Evolutionary conservation across 2,113 vertebrate genomes (phyloP).

Genomic region (Mellivora capensis): DNA sequence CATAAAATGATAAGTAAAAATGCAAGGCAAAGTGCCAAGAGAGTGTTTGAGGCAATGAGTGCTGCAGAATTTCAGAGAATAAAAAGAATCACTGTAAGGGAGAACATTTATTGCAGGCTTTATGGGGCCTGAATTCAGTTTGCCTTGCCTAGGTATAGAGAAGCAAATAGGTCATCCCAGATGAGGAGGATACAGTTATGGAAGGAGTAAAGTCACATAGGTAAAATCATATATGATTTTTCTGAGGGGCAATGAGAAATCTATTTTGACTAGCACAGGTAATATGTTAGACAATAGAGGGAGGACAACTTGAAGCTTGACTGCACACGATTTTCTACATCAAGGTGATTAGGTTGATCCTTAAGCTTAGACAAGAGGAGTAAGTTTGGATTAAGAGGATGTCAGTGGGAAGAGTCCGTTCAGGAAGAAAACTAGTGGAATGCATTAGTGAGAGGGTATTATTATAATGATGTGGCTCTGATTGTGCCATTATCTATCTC

Average conservation of each 20-base stretch:
- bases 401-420: background rate
- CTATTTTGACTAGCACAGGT: background rate
- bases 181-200: background rate
- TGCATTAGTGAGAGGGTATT: background rate
- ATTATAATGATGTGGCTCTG: background rate
- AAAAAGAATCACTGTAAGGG: background rate
- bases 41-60: background rate
- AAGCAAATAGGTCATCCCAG: background rate
- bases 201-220: background rate
- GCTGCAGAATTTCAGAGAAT: background rate
- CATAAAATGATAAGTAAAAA: constrained; percentile 48
- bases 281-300: background rate
- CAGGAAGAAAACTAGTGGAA: background rate
- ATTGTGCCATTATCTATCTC: background rate
- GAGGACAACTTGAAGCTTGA: background rate
- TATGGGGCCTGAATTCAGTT: constrained; percentile 21
- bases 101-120: background rate
- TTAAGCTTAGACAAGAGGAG: background rate
- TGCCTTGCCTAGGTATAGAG: background rate
- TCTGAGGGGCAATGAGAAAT: background rate
- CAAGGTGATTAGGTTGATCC: background rate
- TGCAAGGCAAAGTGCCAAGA: constrained; percentile 16
- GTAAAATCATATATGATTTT: background rate
- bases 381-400: background rate
- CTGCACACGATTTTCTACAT: background rate